Evolutionary conservation across 2,113 vertebrate species (phyloP), one percentile per base, ranked within the genome.

Genomic region (Cinclus mexicanus): DNA sequence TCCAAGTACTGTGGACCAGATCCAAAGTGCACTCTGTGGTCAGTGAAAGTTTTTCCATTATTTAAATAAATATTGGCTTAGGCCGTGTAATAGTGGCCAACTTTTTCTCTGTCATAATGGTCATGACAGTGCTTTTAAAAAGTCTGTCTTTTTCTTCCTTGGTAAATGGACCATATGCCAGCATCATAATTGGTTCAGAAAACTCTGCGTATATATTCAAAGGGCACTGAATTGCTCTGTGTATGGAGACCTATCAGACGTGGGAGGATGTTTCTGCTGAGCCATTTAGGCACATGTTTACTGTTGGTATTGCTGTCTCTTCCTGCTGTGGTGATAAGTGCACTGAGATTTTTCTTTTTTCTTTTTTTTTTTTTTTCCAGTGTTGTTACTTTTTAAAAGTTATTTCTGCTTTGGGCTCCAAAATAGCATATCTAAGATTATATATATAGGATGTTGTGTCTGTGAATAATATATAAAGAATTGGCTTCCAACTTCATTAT

Each of bases 111-210:
- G 47, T n/a, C 72, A 14, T 83, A 76, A 76, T 10, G 31, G 65
- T 87, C 61, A 50, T 57, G 50, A 64, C 21, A 64, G 41, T 39
- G 53, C 19, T 79, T 85, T 91, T 76, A 24, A 63, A 81, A 91
- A 65, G 9, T 71, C 55, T 67, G 23, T 59, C 28, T 72, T 70
- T 70, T 69, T 83, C 35, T 76, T 90, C 87, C 82, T 83, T 87
- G 39, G 55, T 85, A 94, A 89, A 93, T 61, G 63, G 65, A 61
- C 70, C 89, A 90, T 85, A 74, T 93, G 84, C 57, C 63, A 87
- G 37, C 37, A 44, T 35, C 41, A 33, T 79, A 77, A 84, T 83
- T 57, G 52, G 16, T 63, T 87, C 8, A 25, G 77, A 78, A 94
- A 93, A 87, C 12, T 22, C 64, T 56, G 29, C 21, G 5, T 87